These are phyloP conservation scores for Atherinomorus stipes DNA, from an alignment of 2,113 vertebrate species.

Conservation along the genomic window DNA sequence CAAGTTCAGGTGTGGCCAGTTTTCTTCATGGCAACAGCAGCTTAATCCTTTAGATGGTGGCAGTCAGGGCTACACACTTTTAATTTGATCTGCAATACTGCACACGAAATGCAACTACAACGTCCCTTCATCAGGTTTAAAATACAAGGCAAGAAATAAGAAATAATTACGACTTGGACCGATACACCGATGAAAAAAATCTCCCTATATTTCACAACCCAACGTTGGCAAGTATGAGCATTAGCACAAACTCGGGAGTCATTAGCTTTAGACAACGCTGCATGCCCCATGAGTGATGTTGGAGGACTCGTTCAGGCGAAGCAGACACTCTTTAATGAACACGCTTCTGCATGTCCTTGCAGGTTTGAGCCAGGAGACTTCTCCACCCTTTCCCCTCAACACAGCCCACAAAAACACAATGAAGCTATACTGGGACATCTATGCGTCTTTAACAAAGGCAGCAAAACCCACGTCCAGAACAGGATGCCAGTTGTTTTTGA, in stretches of 20 bases:
- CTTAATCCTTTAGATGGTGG: too few relatives aligned
- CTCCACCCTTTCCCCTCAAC: background rate
- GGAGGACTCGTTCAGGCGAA: conserved; percentile 22
- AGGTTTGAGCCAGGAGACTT: conserved; percentile 23
- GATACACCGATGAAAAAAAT: too few relatives aligned
- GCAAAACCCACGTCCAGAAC: conserved; percentile 42
- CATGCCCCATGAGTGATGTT: conserved; percentile 5
- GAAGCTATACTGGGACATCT: conserved; percentile 21
- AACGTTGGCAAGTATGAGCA: too few relatives aligned
- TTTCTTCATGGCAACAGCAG: too few relatives aligned
- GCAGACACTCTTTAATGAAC: conserved; percentile 42
- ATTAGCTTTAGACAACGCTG: background rate
- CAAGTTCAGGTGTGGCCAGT: too few relatives aligned
- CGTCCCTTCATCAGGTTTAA: too few relatives aligned
- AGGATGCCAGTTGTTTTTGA: conserved; percentile 16
- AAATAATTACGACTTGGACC: too few relatives aligned
- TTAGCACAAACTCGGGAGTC: conserved; percentile 22
- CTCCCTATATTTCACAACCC: too few relatives aligned
- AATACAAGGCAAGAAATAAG: too few relatives aligned
- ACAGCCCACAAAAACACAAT: conserved; percentile 27
- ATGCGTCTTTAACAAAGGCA: conserved; percentile 51
- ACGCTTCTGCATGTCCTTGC: conserved; percentile 25
- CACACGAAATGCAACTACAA: too few relatives aligned
- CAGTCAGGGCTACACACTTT: too few relatives aligned
- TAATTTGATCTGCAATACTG: too few relatives aligned